phyloP scores from a whole-genome alignment of 1,140 invertebrate species.

The Reticulitermes speratus region DNA sequence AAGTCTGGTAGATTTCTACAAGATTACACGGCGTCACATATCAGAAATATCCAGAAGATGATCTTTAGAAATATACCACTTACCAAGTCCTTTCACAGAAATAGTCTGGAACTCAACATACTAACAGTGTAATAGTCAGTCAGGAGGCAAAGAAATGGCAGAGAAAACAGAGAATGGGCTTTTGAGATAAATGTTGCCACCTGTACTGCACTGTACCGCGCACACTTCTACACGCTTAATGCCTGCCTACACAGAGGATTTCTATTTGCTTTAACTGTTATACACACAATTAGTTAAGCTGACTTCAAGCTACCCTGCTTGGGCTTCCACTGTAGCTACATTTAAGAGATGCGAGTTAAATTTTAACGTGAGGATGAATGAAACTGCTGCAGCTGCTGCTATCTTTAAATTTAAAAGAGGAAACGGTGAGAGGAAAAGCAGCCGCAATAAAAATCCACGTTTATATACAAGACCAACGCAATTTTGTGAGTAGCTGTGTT shows the following conservation, averaged over 20 bases:
- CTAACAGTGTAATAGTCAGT: too few species aligned
- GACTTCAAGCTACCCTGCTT: background rate
- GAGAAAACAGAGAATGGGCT: too few species aligned
- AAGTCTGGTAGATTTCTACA: too few species aligned
- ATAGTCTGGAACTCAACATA: too few species aligned
- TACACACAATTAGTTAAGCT: background rate
- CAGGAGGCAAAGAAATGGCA: too few species aligned
- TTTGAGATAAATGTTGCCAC: too few species aligned
- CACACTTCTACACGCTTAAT: background rate
- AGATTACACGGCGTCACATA: too few species aligned
- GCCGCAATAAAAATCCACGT: background rate
- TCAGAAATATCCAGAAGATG: too few species aligned
- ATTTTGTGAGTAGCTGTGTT: background rate
- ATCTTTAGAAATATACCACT: too few species aligned
- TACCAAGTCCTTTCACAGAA: too few species aligned
- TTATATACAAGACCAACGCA: background rate
- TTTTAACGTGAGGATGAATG: background rate
- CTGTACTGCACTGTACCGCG: too few species aligned
- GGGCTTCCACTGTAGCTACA: background rate
- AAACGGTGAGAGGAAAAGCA: background rate
- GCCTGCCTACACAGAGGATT: background rate
- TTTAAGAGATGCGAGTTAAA: background rate
- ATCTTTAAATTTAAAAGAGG: background rate
- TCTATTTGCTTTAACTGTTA: background rate
- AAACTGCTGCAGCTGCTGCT: background rate